phyloP scores from a whole-genome alignment of 2,888 invertebrate genomes.

The Kryphioiulus occultus region DNA sequence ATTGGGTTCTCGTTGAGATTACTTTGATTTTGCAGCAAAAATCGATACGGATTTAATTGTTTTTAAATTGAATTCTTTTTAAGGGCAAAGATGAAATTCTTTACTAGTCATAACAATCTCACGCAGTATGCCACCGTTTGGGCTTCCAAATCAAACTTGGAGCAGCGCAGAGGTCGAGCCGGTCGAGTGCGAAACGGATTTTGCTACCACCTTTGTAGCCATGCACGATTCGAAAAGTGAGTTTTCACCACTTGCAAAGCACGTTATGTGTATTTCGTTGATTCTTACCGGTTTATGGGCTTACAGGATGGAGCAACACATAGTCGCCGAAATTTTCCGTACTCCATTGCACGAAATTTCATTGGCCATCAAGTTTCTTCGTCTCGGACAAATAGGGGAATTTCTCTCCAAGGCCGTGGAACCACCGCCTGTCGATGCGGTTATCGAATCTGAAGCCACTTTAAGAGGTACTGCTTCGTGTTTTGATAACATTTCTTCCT shows the following conservation, averaged over 20 bases:
- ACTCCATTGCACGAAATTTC: constrained; percentile 96
- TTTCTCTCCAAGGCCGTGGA: constrained; percentile 89
- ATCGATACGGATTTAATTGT: too few relatives aligned
- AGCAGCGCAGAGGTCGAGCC: constrained; percentile 93
- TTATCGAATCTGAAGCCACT: constrained; percentile 93
- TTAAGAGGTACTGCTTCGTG: constrained; percentile 67
- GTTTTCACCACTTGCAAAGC: constrained; percentile 53
- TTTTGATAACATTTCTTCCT: too few relatives aligned
- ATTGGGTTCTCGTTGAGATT: background rate
- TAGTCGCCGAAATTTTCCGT: constrained; percentile 97
- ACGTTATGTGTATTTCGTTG: background rate
- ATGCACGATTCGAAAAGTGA: constrained; percentile 63
- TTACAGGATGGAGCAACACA: constrained; percentile 72
- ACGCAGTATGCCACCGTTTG: constrained; percentile 95
- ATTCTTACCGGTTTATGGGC: background rate
- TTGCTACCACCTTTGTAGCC: constrained; percentile 88
- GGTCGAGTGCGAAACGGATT: constrained; percentile 94
- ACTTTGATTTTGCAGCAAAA: too few relatives aligned
- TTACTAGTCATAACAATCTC: constrained; percentile 98
- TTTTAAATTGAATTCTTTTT: too few relatives aligned
- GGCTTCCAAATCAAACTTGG: constrained; percentile 91
- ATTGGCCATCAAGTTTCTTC: constrained; percentile 86
- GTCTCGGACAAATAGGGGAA: constrained; percentile 89
- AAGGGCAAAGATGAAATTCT: constrained; percentile 92
- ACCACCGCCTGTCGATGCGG: constrained; percentile 96